phyloP scores from a whole-genome alignment of 2,888 invertebrate genomes.

The Cheilosia variabilis region DNA sequence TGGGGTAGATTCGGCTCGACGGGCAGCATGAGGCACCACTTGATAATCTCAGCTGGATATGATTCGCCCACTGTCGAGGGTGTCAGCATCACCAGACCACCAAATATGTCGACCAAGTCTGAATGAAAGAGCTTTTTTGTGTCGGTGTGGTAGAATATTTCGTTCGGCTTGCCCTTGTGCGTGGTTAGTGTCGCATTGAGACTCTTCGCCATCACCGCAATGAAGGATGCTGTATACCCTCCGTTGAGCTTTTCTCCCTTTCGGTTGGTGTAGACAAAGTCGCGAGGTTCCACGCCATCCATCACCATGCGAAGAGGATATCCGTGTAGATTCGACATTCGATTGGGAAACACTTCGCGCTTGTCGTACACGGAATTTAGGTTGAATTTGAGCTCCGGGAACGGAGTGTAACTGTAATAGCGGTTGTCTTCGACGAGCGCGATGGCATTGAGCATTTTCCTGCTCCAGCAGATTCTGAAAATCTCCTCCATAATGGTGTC shows the following conservation, averaged over 20 bases:
- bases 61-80: slow-evolving; percentile 29
- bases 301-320: slow-evolving; percentile 32
- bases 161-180: background rate
- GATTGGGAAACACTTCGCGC: slow-evolving; percentile 27
- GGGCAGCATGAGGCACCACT: slow-evolving; percentile 37
- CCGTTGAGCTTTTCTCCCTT: slow-evolving; percentile 14
- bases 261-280: slow-evolving; percentile 38
- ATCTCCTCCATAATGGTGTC: background rate
- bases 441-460: slow-evolving; percentile 39
- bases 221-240: slow-evolving; percentile 13
- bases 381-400: slow-evolving; percentile 11
- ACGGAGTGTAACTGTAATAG: slow-evolving; percentile 35
- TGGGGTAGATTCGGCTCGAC: slow-evolving; percentile 39
- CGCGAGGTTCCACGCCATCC: slow-evolving; percentile 37
- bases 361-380: slow-evolving; percentile 10
- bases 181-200: slow-evolving; percentile 29
- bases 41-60: slow-evolving; percentile 12
- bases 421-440: background rate
- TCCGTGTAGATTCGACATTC: slow-evolving; percentile 20
- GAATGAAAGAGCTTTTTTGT: slow-evolving; percentile 1
- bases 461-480: slow-evolving; percentile 22
- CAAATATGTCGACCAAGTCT: slow-evolving; percentile 35
- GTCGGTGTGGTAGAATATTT: slow-evolving; percentile 31
- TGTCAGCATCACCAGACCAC: slow-evolving; percentile 21
- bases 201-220: slow-evolving; percentile 10